Evolutionary conservation across 1,140 invertebrate genomes (phyloP).

Genomic region (Laodelphax striatellus): DNA sequence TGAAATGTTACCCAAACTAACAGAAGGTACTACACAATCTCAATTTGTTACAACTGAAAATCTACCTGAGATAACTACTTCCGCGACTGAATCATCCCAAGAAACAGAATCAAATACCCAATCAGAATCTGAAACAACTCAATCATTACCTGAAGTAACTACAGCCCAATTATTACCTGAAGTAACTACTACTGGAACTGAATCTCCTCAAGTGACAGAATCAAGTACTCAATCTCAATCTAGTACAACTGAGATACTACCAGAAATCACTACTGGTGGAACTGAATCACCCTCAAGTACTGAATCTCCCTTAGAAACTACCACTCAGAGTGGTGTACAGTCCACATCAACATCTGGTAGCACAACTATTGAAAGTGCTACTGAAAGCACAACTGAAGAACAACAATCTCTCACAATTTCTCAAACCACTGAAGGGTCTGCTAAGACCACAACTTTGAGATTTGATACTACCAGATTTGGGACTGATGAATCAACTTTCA

Average conservation of each 20-base stretch:
- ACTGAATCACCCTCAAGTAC: neutral
- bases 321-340: neutral
- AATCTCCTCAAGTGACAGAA: too few species aligned
- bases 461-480: constrained; percentile 8
- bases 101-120: neutral
- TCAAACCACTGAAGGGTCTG: neutral
- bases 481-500: constrained; percentile 4
- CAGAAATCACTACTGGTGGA: neutral
- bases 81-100: neutral
- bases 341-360: neutral
- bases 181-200: too few species aligned
- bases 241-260: neutral
- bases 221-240: too few species aligned
- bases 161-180: too few species aligned
- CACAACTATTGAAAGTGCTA: neutral
- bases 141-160: too few species aligned
- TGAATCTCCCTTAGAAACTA: neutral
- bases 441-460: neutral
- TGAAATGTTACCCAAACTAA: constrained; percentile 36
- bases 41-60: neutral
- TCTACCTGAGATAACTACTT: neutral
- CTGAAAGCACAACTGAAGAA: constrained; percentile 2
- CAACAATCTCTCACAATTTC: neutral
- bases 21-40: constrained; percentile 8
- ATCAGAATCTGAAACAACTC: neutral